Conservation (phyloP, 2,797 vertebrate genomes). For the Hippocampus kuda region DNA sequence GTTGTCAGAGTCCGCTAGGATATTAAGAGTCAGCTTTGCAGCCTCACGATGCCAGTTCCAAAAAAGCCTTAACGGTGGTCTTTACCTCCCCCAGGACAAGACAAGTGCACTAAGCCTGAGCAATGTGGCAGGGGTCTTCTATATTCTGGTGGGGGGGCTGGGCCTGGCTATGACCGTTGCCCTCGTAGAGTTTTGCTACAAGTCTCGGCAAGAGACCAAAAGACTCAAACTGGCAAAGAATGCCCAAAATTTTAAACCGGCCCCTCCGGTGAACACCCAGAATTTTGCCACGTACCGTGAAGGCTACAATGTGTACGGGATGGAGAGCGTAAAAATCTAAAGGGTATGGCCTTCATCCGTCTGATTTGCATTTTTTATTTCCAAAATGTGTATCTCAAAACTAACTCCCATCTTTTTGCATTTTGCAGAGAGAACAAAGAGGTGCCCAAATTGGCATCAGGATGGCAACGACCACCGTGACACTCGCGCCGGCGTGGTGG, state of each 20-base stretch:
- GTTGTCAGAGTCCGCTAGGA: conserved; percentile 20
- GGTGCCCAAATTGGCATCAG: conserved; percentile 13
- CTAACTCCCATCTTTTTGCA: not conserved
- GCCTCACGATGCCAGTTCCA: conserved; percentile 41
- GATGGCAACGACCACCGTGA: conserved; percentile 49
- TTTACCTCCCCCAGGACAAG: conserved; percentile 89
- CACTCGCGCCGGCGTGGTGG: conserved; percentile 35
- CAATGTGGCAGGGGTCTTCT: conserved; percentile 99
- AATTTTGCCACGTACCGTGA: conserved; percentile 98
- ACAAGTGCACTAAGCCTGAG: conserved; percentile 98
- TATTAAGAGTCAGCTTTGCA: conserved; percentile 25
- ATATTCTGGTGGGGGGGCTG: conserved; percentile 98
- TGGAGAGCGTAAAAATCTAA: conserved; percentile 98
- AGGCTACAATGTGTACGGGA: conserved; percentile 99
- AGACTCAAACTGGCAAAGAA: conserved; percentile 93
- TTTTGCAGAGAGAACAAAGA: not conserved
- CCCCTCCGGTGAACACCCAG: conserved; percentile 84
- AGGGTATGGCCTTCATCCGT: conserved; percentile 48
- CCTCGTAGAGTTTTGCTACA: conserved; percentile 99
- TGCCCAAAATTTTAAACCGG: conserved; percentile 93
- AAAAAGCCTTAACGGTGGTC: conserved; percentile 50
- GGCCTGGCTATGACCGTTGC: conserved; percentile 99
- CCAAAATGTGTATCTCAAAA: too few species aligned
- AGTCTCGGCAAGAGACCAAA: conserved; percentile 96
- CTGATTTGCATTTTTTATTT: not conserved